phyloP scores from a whole-genome alignment of 1,140 invertebrate species.

The Aradophagus sp. region DNA sequence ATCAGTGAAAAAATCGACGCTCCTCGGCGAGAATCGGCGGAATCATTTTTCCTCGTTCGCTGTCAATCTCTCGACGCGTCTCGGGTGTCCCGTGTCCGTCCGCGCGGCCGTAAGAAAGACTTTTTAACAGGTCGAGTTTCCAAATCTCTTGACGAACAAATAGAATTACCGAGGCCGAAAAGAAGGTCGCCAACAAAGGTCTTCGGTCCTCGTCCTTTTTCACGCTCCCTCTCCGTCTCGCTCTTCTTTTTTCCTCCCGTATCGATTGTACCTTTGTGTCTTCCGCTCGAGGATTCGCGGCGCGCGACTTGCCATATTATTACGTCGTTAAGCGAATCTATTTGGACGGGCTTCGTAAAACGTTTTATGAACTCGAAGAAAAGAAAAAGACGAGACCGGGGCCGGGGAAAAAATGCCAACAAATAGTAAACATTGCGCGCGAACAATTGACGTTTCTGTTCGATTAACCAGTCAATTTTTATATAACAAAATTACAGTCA shows the following conservation, averaged over 20 bases:
- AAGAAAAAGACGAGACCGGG: no score
- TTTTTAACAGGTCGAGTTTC: constrained; percentile 63
- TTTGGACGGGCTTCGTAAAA: no score
- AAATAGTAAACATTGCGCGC: no score
- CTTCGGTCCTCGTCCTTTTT: constrained; percentile 9
- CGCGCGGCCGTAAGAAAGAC: constrained; percentile 40
- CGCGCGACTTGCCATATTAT: constrained; percentile 39
- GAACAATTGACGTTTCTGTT: constrained; percentile 17
- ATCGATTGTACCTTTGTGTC: constrained; percentile 49
- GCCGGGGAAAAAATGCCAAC: no score
- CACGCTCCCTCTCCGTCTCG: constrained; percentile 10
- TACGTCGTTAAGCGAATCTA: constrained; percentile 48
- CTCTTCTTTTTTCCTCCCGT: constrained; percentile 5
- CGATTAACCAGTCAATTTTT: no score
- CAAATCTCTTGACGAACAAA: constrained; percentile 55
- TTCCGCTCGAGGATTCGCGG: constrained; percentile 9
- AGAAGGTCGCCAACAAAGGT: constrained; percentile 37
- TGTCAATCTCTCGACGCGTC: constrained; percentile 45
- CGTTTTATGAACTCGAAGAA: no score
- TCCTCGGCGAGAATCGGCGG: no score
- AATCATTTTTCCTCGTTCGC: constrained; percentile 53
- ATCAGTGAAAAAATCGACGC: constrained; percentile 23
- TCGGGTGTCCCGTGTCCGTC: constrained; percentile 37
- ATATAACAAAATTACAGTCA: no score
- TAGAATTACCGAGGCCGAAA: constrained; percentile 44